Base-by-base conservation (phyloP, 2,797 vertebrate genomes). In the Lerista edwardsae region DNA sequence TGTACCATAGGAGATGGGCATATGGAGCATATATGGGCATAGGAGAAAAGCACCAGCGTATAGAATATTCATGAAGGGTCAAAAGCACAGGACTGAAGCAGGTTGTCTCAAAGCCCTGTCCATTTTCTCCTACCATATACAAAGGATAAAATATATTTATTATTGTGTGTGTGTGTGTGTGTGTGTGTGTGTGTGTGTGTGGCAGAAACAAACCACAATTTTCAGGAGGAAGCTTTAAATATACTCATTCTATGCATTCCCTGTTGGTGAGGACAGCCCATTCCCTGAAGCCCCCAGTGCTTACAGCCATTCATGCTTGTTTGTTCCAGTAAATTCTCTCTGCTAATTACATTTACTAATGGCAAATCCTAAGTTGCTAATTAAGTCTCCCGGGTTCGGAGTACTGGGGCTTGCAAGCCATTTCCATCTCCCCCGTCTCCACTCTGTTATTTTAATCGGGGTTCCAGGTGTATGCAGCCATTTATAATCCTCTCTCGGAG, bases 241-340 rank as follows among this genome's bases (percentile, higher is more conserved):
- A 84, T 2, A 14, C 73, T 55, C 59, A 78, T 86, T 68, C 85
- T 86, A 1, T 11, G 0, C 75, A 72, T 79, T 82, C 36, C 19
- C 80, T 84, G 74, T 83, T 74, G 9, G 41, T 72, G 73, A 87
- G 47, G 5, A 44, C 0, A 0, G 44, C 31, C 27, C 47, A 47
- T 87, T 83, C 57, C 39, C 86, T 69, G 67, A 84, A 85, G 75
- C 76, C 84, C 77, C 83, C 83, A 67, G 80, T 88, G 68, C 11
- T 65, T 86, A 36, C 61, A 85, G 78, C 64, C 4, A 25, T 88
- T 86, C 29, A 80, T 62, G 74, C 80, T 80, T 0, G 2, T 87
- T 87, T 79, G 19, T 84, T 87, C 79, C 83, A 79, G 65, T 82
- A 41, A 84, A 86, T 90, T 87, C 84, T 72, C 4, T 78, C 77